These are phyloP conservation scores for Tigriopus japonicus DNA, from an alignment of 1,140 invertebrate species.

Conservation along the genomic window DNA sequence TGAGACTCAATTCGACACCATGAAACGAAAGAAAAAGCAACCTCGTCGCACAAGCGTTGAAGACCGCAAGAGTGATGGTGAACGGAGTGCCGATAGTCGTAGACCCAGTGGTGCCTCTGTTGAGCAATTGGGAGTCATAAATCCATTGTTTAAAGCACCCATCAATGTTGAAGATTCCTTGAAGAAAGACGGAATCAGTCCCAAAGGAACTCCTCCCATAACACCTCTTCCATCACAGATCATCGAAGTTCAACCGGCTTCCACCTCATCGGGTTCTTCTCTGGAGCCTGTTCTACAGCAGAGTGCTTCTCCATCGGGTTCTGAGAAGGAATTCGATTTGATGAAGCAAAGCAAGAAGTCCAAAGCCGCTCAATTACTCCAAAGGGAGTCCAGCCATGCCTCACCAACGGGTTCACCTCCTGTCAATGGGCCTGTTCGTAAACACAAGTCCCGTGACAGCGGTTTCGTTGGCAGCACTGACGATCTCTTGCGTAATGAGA, in stretches of 20 bases:
- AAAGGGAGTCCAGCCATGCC: background rate
- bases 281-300: no score
- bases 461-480: slow-evolving; percentile 14
- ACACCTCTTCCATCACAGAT: background rate
- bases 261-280: no score
- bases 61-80: slow-evolving; percentile 18
- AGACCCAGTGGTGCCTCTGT: slow-evolving; percentile 15
- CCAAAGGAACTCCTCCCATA: slow-evolving; percentile 50
- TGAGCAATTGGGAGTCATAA: slow-evolving; percentile 16
- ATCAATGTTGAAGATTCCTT: slow-evolving; percentile 24
- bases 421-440: slow-evolving; percentile 45
- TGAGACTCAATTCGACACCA: slow-evolving; percentile 55
- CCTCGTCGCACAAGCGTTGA: slow-evolving; percentile 16
- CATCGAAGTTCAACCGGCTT: background rate
- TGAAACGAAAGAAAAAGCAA: slow-evolving; percentile 57
- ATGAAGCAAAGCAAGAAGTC: no score
- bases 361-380: no score
- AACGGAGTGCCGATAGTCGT: slow-evolving; percentile 17
- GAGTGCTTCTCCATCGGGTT: no score
- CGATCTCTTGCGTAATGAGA: slow-evolving; percentile 17
- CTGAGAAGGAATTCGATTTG: no score
- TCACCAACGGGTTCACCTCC: background rate
- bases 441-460: slow-evolving; percentile 25
- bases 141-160: slow-evolving; percentile 15
- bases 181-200: slow-evolving; percentile 63